Base-by-base conservation (phyloP, 2,797 vertebrate genomes). In the Melanotaenia maccullochi region DNA sequence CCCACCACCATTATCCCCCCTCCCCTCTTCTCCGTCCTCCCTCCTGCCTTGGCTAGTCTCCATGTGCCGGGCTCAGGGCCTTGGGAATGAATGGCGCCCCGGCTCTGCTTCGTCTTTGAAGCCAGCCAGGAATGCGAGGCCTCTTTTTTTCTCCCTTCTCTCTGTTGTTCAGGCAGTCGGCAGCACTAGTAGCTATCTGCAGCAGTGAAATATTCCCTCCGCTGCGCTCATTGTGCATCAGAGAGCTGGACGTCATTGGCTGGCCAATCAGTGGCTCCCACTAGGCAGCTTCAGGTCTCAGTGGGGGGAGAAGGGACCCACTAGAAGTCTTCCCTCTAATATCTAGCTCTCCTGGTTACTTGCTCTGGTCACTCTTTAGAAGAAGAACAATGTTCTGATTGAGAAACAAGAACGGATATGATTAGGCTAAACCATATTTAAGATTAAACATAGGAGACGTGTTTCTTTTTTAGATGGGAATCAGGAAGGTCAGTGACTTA, bases 71-170 rank as follows among this genome's bases (percentile, higher is more conserved):
- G 91, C 91, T 90, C 90, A 90, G 89, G 87, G 89, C 89, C 93
- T 92, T 92, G 91, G 80, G 85, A 92, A 93, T 94, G 94, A 95
- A 96, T 93, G 92, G 90, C 83, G 83, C 92, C 89, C 82, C 52
- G 82, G 83, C 90, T 87, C 78, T 89, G 89, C 93, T 92, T 88
- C 54, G 91, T 92, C 94, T 95, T 93, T 96, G 95, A 95, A 95
- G 95, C 86, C 64, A 80, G 85, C 73, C 91, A 93, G 93, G 94
- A 96, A 95, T 95, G 94, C 85, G 85, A 91, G 91, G 86, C 75
- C 93, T 92, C 92, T 89, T 84, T 90, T 76, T 82, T 59, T 42
- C 62, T 52, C 25, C 74, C 68, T 76, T 83, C 80, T 68, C 74
- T 84, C 87, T 90, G 88, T 92, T 90, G 77, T 89, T 94, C 82